These are phyloP conservation scores for Lophochroa leadbeateri DNA, from an alignment of 2,113 vertebrate species.

Conservation along the genomic window DNA sequence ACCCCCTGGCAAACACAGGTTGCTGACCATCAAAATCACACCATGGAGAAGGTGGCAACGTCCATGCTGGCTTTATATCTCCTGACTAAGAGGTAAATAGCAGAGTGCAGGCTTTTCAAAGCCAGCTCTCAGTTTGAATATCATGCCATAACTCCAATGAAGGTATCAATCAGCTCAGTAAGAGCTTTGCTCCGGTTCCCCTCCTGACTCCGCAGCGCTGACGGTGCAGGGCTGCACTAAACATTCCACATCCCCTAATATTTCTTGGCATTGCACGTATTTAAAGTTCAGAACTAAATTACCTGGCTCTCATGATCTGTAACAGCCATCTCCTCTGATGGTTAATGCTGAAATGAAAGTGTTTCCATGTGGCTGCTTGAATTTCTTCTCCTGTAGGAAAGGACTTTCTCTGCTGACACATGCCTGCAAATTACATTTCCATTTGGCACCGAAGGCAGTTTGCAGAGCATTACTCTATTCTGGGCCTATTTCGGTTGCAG, in stretches of 20 bases:
- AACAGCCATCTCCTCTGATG: constrained; percentile 65
- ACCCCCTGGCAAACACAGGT: neutral
- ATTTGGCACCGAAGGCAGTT: constrained; percentile 25
- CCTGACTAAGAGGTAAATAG: neutral
- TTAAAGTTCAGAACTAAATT: constrained; percentile 65
- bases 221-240: constrained; percentile 16
- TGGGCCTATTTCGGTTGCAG: neutral
- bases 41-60: neutral
- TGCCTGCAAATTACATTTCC: constrained; percentile 70
- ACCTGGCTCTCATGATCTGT: constrained; percentile 59
- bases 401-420: constrained; percentile 29
- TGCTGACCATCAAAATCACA: neutral
- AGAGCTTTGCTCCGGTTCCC: neutral
- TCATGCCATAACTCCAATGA: neutral
- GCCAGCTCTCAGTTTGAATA: neutral
- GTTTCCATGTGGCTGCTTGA: constrained; percentile 77
- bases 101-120: neutral
- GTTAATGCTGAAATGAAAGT: constrained; percentile 63
- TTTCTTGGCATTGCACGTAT: constrained; percentile 40
- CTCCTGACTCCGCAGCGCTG: neutral
- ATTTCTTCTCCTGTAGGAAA: constrained; percentile 34
- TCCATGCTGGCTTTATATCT: neutral
- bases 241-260: constrained; percentile 34
- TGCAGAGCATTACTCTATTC: neutral
- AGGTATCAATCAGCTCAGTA: neutral